phyloP scores from a whole-genome alignment of 1,140 invertebrate species.

The Pogonomyrmex californicus region DNA sequence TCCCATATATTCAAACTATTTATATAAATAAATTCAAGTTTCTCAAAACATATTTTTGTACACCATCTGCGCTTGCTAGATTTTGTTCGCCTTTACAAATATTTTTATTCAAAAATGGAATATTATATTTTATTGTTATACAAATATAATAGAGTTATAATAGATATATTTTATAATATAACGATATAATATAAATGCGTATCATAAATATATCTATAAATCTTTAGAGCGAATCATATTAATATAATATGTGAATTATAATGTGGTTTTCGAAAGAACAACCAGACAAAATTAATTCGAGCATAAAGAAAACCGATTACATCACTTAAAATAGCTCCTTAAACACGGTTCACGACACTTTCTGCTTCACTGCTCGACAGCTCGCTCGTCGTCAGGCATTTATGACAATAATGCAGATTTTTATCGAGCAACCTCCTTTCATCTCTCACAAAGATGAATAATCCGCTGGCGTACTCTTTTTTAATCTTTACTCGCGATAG shows the following conservation, averaged over 20 bases:
- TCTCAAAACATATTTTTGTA: not conserved
- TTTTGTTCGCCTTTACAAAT: not conserved
- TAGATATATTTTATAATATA: not conserved
- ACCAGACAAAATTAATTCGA: slow-evolving; percentile 26
- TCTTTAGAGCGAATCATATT: not conserved
- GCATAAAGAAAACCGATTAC: slow-evolving; percentile 62
- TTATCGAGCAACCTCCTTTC: slow-evolving; percentile 59
- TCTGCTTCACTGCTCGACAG: not conserved
- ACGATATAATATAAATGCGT: not conserved
- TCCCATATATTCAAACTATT: not conserved
- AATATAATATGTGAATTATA: slow-evolving; percentile 21
- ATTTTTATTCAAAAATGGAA: not conserved
- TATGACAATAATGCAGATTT: slow-evolving; percentile 70
- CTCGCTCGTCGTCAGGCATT: slow-evolving; percentile 38
- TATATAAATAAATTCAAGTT: slow-evolving; percentile 12
- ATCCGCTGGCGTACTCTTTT: slow-evolving; percentile 23
- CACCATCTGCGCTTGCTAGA: not conserved
- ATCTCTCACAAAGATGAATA: slow-evolving; percentile 43
- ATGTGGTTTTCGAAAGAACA: slow-evolving; percentile 25
- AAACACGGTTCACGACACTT: slow-evolving; percentile 61
- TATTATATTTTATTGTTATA: not conserved
- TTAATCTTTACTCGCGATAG: slow-evolving; percentile 18
- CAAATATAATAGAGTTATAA: not conserved
- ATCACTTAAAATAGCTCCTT: slow-evolving; percentile 53
- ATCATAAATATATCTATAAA: not conserved